Evolutionary conservation across 2,113 vertebrate genomes (phyloP), one percentile per base, ranked within the genome.

Genomic region (Piaya cayana): DNA sequence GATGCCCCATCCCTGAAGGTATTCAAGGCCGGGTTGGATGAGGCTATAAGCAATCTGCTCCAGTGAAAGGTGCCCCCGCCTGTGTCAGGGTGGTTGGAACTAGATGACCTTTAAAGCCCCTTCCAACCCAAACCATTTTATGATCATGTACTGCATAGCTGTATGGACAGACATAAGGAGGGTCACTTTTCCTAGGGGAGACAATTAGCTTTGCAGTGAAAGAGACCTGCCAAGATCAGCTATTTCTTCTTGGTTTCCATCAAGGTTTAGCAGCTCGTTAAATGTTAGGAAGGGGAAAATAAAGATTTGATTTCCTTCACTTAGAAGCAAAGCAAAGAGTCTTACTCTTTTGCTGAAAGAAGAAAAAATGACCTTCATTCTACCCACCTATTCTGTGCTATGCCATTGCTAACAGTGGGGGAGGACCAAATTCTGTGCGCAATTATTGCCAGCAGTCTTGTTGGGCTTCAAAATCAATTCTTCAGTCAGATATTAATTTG

Each of bases 401-500:
- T 15, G 52, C 36, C 59, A 55, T 4, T 82, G 42, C 34, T 59
- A 95, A 82, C 82, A 80, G 67, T 59, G 74, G 70, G 70, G 60
- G 59, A 87, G 52, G 71, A 86, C 59, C n/a, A 55, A 86, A 36
- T 27, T 94, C 60, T 67, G 21, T 1, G 8, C 36, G 39, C 34
- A 52, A 8, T 83, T 91, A 92, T 49, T 77, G 59, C 56, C 87
- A 88, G n/a, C 39, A 75, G 52, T 64, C 49, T 82, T 94, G 75
- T 37, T 9, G 37, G 23, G 34, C n/a, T 93, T 86, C 64, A 76
- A 81, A 92, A 86, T 76, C 49, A 58, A 82, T 91, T 91, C 53
- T 95, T 58, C 65, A 69, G 59, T 82, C 80, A 72, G 42, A 91
- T 65, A 72, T 56, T 95, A 87, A 79, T 91, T 93, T 87, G 63